Evolutionary conservation across 2,113 vertebrate species (phyloP).

Genomic region (Erythrocercus mccallii): DNA sequence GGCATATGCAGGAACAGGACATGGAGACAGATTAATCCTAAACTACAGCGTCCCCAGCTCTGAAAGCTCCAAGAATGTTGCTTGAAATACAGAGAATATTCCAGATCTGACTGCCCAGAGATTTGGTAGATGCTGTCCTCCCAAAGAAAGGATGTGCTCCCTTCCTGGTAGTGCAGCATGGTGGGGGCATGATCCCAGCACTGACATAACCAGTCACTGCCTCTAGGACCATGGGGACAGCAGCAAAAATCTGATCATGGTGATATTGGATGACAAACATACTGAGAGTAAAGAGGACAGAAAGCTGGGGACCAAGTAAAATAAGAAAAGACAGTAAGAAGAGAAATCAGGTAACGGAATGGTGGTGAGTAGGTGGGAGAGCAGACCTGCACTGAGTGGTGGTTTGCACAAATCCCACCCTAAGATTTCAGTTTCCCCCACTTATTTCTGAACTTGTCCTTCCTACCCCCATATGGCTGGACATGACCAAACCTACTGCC

Average conservation of each 20-base stretch:
- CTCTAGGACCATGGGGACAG: not conserved
- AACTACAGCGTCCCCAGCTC: not conserved
- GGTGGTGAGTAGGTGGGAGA: not conserved
- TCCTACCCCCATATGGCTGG: not conserved
- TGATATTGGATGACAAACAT: not conserved
- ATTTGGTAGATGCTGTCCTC: not conserved
- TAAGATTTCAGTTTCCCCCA: constrained; percentile 26
- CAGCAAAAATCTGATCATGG: not conserved
- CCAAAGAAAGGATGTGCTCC: not conserved
- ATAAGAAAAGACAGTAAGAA: not conserved
- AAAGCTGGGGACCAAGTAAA: not conserved
- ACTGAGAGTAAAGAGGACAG: not conserved
- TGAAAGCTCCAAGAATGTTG: not conserved
- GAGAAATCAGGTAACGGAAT: not conserved
- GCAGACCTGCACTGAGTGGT: not conserved
- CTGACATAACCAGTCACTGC: rapidly evolving
- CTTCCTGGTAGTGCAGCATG: not conserved
- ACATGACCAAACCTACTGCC: not conserved
- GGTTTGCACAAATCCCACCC: not conserved
- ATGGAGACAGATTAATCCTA: not conserved
- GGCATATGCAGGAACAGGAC: not conserved
- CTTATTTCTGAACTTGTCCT: not conserved
- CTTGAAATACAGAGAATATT: not conserved
- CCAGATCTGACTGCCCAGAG: not conserved
- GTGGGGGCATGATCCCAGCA: not conserved